Evolutionary conservation across 2,888 invertebrate species (phyloP), one percentile per base, ranked within the genome.

Genomic region (Cerastis leucographa): DNA sequence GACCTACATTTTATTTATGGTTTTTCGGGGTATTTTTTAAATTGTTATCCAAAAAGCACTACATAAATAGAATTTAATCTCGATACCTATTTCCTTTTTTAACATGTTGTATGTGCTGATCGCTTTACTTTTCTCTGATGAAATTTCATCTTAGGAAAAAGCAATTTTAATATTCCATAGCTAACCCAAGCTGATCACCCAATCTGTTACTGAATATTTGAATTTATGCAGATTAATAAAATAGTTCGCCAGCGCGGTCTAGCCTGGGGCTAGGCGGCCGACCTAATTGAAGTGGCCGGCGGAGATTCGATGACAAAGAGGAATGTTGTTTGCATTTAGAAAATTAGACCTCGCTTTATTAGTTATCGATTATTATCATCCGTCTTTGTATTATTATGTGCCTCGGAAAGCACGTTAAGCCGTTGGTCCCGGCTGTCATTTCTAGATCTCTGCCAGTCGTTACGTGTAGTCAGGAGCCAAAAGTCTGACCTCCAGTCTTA

Each of bases 141-240:
- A 42, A 64, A 64, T 42, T 42, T 35, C 1, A 42, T 17, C 49
- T 69, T 11, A 42, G 29, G 25, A 80, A 85, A 72, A 70, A 29
- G 29, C 65, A 74, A 70, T 67, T 72, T 74, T 25, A 46, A 71
- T 46, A 44, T 71, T 51, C 62, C 29, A 70, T 46, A 42, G 22
- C 70, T 42, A 70, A 73, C 61, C 62, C 67, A 72, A 78, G 67
- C 78, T 74, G 81, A 76, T 77, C 72, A 12, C 9, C 70, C 87
- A 87, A 87, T 87, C 87, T 89, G 89, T 84, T 89, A 74, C 86
- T 76, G 85, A 80, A 86, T 85, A 89, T 85, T 86, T 81, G 78
- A 89, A 84, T 89, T 88, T 88, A 88, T 88, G 87, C 77, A 87
- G 83, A 88, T 87, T 87, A 87, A 79, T 88, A 87, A 84, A 88